phyloP scores from a whole-genome alignment of 2,797 vertebrate species.

The Gymnoscopelus braueri region DNA sequence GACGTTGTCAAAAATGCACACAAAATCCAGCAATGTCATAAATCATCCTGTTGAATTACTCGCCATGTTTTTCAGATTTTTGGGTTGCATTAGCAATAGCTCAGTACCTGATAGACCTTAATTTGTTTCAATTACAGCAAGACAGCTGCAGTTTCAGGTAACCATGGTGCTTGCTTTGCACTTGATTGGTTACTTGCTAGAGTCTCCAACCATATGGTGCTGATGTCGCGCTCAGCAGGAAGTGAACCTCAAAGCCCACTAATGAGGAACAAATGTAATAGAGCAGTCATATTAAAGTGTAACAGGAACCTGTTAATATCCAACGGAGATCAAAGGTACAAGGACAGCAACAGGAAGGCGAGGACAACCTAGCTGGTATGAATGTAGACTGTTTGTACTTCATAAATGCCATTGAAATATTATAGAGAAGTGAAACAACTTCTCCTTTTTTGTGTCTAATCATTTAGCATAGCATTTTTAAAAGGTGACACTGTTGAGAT shows the following conservation, averaged over 20 bases:
- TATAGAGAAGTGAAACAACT: no score
- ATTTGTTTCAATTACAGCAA: not conserved
- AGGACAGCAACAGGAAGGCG: not conserved
- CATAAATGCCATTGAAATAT: no score
- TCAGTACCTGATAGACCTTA: no score
- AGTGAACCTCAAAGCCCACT: constrained; percentile 1
- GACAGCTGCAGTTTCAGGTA: constrained; percentile 3
- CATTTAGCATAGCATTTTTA: no score
- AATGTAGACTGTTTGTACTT: not conserved
- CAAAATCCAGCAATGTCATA: no score
- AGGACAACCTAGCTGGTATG: not conserved
- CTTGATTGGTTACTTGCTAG: no score
- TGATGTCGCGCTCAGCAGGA: not conserved
- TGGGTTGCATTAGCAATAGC: no score
- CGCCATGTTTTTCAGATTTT: no score
- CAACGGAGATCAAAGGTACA: constrained; percentile 6
- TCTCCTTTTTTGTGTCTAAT: no score
- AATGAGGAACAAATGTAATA: constrained; percentile 1
- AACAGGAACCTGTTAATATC: not conserved
- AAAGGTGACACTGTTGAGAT: not conserved
- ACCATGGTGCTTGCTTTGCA: not conserved
- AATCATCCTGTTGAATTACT: no score
- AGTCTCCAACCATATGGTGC: not conserved
- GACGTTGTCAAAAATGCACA: no score
- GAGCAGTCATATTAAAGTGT: not conserved